phyloP scores from a whole-genome alignment of 2,797 vertebrate species.

The Phalanger gymnotis region DNA sequence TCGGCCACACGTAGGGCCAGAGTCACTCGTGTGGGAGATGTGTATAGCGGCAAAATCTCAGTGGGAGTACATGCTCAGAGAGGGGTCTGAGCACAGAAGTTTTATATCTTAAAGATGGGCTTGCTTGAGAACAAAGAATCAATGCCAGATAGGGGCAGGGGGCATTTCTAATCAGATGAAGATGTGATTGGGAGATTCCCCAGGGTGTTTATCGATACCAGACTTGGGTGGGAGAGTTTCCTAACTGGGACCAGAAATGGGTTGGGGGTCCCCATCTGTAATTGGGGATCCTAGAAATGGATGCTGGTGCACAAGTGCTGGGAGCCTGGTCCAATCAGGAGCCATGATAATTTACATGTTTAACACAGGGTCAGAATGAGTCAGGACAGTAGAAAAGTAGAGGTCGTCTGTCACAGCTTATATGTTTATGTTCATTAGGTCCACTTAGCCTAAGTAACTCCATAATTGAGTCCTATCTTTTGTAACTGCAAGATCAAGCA shows the following conservation, averaged over 20 bases:
- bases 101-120: not conserved
- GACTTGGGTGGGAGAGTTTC: not conserved
- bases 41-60: not conserved
- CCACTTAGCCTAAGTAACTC: not conserved
- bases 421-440: not conserved
- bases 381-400: not conserved
- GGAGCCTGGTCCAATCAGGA: not conserved
- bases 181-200: not conserved
- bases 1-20: not conserved
- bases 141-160: not conserved
- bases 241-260: not conserved
- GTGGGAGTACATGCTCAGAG: not conserved
- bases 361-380: not conserved
- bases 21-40: not conserved
- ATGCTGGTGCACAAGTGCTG: not conserved
- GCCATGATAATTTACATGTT: not conserved
- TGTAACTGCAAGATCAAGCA: not conserved
- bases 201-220: not conserved
- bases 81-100: not conserved
- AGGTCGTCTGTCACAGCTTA: not conserved
- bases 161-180: not conserved
- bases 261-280: not conserved
- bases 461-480: not conserved
- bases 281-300: not conserved
- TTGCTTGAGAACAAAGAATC: not conserved